phyloP scores from a whole-genome alignment of 2,888 invertebrate species.

The Drosophila mercatorum region DNA sequence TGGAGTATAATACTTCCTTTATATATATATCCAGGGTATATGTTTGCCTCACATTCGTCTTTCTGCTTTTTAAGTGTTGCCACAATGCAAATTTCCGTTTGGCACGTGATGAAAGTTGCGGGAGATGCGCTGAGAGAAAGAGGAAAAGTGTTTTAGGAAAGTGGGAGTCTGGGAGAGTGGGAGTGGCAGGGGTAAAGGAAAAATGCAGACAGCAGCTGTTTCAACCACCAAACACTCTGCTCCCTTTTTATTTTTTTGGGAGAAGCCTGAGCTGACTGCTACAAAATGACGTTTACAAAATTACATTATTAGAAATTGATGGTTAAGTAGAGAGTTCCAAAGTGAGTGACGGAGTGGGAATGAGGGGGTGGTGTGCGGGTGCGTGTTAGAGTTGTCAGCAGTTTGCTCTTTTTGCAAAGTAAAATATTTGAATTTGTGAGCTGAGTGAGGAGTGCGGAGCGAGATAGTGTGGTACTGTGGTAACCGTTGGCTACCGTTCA shows the following conservation, averaged over 20 bases:
- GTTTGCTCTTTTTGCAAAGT: slow-evolving; percentile 36
- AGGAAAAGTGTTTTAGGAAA: neutral
- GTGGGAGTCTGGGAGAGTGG: neutral
- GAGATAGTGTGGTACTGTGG: neutral
- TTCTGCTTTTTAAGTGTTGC: slow-evolving; percentile 18
- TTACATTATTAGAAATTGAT: slow-evolving; percentile 81
- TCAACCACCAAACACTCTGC: slow-evolving; percentile 44
- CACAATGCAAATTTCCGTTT: slow-evolving; percentile 62
- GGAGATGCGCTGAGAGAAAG: slow-evolving; percentile 3
- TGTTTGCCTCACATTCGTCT: neutral
- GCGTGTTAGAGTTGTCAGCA: slow-evolving; percentile 36
- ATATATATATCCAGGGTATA: neutral
- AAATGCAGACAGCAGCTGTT: slow-evolving; percentile 36
- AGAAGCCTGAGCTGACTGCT: slow-evolving; percentile 36
- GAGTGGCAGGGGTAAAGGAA: neutral
- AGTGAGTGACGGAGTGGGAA: neutral
- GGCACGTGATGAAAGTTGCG: slow-evolving; percentile 65
- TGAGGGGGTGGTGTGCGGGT: neutral
- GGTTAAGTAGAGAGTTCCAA: slow-evolving; percentile 45
- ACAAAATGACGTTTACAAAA: slow-evolving; percentile 78
- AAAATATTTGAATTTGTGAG: slow-evolving; percentile 11
- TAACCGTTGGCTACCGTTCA: slow-evolving; percentile 14
- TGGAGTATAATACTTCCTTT: neutral
- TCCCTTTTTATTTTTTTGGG: slow-evolving; percentile 13
- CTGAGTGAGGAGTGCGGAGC: neutral